Evolutionary conservation across 1,140 invertebrate genomes (phyloP), one percentile per base, ranked within the genome.

Genomic region (Bombus confusus): DNA sequence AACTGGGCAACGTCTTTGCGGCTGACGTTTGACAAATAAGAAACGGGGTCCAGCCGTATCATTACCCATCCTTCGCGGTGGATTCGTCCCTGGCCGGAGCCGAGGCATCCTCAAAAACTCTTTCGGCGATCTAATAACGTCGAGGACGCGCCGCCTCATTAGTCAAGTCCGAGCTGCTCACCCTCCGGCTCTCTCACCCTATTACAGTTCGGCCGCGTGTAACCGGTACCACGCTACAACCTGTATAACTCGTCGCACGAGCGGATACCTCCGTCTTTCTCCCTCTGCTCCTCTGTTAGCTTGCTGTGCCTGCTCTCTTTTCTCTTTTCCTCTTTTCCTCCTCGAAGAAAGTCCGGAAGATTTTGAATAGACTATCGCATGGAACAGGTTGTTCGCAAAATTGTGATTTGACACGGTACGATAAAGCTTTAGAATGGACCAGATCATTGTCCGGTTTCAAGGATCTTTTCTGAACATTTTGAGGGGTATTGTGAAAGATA

Each of bases 11-110:
- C 88, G 88, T 87, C 91, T 92, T 92, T 93, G 91, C 88, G 81
- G 87, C 89, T 95, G 95, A 95, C 95, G 94, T 95, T 95, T 95
- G 95, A 95, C 94, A 95, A 95, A 95, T 95, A 95, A 95, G 95
- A 95, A 95, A 94, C 92, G 92, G 93, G 93, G 92, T 93, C 92
- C 93, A 94, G 93, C 90, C 93, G 93, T 95, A 94, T 95, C 94
- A 95, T 95, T 95, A 95, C 93, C 93, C 93, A 95, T 94, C 93
- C 94, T 94, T 93, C 92, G 93, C 91, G 91, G 92, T 92, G 88
- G 90, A 93, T 92, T 92, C 91, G 90, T 91, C 91, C 88, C 79
- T 79, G 88, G 88, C 88, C 91, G 87, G 90, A 90, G 89, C 84
- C 83, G 89, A 90, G 91, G 91, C 90, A 94, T 92, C 91, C 93